Evolutionary conservation across 2,113 vertebrate genomes (phyloP).

Genomic region (Megaptera novaeangliae): DNA sequence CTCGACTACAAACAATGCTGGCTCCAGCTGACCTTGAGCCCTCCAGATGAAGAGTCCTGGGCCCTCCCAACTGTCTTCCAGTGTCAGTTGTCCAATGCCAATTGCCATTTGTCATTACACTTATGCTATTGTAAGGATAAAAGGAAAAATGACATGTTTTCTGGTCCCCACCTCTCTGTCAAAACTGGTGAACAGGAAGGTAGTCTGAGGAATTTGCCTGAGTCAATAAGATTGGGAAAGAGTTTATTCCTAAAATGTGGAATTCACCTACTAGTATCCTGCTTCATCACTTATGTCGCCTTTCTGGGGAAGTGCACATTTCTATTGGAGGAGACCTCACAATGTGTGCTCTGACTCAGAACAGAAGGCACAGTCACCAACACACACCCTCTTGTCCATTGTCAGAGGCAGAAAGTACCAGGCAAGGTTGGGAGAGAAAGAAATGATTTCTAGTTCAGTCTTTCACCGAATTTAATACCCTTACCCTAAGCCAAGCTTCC

Average conservation of each 20-base stretch:
- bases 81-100: neutral
- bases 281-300: neutral
- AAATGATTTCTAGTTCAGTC: neutral
- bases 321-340: neutral
- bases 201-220: neutral
- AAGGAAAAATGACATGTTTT: neutral
- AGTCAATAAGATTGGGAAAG: neutral
- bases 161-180: neutral
- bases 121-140: neutral
- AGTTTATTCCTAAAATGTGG: neutral
- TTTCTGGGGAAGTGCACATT: neutral
- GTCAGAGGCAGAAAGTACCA: neutral
- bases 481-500: neutral
- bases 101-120: neutral
- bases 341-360: neutral
- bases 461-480: neutral
- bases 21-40: neutral
- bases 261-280: neutral
- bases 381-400: neutral
- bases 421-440: neutral
- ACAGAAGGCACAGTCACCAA: neutral
- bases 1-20: neutral
- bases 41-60: neutral
- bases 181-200: neutral
- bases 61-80: neutral